These are phyloP conservation scores for Melinaea menophilus DNA, from an alignment of 2,888 invertebrate genomes.

Conservation along the genomic window DNA sequence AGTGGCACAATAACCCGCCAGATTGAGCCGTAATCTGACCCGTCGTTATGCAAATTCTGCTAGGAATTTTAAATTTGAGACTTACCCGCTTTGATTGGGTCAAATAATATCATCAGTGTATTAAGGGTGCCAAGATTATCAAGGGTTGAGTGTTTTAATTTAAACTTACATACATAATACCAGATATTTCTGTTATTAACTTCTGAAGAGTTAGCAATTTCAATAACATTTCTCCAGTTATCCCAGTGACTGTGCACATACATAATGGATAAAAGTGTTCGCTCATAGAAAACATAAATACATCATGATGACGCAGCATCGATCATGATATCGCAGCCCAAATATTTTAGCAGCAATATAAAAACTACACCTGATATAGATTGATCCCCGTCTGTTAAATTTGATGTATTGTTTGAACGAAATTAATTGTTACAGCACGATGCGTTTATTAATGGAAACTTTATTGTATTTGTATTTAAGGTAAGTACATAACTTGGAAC, in stretches of 20 bases:
- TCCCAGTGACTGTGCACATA: not conserved
- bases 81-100: constrained; percentile 66
- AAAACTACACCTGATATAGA: constrained; percentile 36
- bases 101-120: constrained; percentile 59
- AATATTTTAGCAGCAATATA: constrained; percentile 32
- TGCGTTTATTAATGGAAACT: not conserved
- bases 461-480: not conserved
- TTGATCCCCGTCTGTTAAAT: constrained; percentile 33
- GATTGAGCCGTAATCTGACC: constrained; percentile 57
- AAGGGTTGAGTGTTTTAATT: not conserved
- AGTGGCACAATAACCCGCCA: constrained; percentile 27
- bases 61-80: constrained; percentile 57
- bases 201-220: not conserved
- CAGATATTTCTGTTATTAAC: too few species aligned
- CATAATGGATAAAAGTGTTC: constrained; percentile 35
- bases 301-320: constrained; percentile 32
- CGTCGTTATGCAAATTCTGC: constrained; percentile 61
- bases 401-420: constrained; percentile 30
- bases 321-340: constrained; percentile 34
- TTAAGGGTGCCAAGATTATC: constrained; percentile 8
- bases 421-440: constrained; percentile 23
- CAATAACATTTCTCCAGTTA: not conserved
- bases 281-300: constrained; percentile 36
- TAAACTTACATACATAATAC: not conserved
- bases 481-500: too few species aligned